Base-by-base conservation (phyloP, 1,140 invertebrate genomes). In the Heliothis subflexa region DNA sequence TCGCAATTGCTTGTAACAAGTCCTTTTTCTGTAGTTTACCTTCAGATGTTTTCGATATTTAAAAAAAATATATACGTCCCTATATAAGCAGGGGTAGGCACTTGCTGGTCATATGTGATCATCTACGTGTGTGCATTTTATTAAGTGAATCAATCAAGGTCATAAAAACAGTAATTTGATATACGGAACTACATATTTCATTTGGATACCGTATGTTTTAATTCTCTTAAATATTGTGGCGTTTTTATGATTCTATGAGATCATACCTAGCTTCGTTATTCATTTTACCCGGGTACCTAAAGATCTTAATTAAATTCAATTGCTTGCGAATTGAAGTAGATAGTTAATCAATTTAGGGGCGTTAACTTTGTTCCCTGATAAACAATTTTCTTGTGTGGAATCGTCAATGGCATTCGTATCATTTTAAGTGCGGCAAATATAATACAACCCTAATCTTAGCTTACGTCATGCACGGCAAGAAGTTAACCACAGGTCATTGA, bases 261-360 rank as follows among this genome's bases (percentile, higher is more conserved):
- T 75, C 57, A 75, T 75, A 62, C 57, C 57, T 74, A 28, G 73
- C 59, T 33, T 50, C 25, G 73, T 64, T 75, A 62, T 75, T 64
- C 72, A 57, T 73, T 73, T 73, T 64, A 75, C 40, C 59, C 59
- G 12, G 57, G 21, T 25, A 25, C 21, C 21, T 49, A 49, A 64
- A 75, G 59, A 28, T 75, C 64, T 70, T 47, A 78, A 78, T 78
- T 78, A 71, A 78, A 78, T 70, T 70, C 66, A 78, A 78, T 71
- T 78, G 76, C 64, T 71, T 78, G 76, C 76, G 61, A 78, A 78
- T 78, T 78, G 76, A 78, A 68, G 50, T 66, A 49, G 57, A 33
- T 66, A 49, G 57, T 74, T 28, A 50, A 33, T 75, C 59, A 62
- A 75, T 75, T 64, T 75, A 62, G 18, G 21, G 73, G 52, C 40